phyloP scores from a whole-genome alignment of 2,113 vertebrate species.

The Tragelaphus imberbis region DNA sequence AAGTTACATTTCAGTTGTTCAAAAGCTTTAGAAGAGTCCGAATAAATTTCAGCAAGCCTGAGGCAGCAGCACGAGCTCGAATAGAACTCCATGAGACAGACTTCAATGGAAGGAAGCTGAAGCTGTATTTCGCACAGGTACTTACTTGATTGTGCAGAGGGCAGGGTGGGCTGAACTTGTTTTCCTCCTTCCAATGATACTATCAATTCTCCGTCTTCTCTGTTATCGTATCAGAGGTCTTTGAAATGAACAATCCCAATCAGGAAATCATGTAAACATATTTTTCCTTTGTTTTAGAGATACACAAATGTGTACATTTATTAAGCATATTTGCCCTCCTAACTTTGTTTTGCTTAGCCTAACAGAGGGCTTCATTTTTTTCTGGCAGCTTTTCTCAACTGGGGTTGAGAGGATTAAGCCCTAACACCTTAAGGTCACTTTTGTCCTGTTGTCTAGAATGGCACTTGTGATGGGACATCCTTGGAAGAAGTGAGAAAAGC shows the following conservation, averaged over 20 bases:
- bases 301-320: neutral
- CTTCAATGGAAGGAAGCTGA: constrained; percentile 91
- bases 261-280: neutral
- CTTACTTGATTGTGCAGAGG: fast-evolving
- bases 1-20: constrained; percentile 93
- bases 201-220: fast-evolving
- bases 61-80: constrained; percentile 92
- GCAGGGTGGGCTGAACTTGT: neutral
- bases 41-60: constrained; percentile 96
- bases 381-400: neutral
- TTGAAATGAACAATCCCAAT: neutral
- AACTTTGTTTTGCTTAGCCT: neutral
- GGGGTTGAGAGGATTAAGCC: neutral
- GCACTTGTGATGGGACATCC: too few species aligned
- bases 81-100: constrained; percentile 95
- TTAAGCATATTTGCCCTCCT: neutral
- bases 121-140: constrained; percentile 97
- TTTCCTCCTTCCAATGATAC: fast-evolving
- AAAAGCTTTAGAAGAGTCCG: constrained; percentile 96
- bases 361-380: neutral
- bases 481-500: neutral
- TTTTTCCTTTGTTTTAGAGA: neutral
- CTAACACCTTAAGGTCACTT: neutral
- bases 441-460: neutral
- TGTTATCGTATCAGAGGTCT: neutral